A percentile compares a stretch with the other conserved stretches of the same genome.
These are phyloP conservation scores for Olivierus martensii DNA, from an alignment of 1,140 invertebrate genomes.

Conservation along the genomic window DNA sequence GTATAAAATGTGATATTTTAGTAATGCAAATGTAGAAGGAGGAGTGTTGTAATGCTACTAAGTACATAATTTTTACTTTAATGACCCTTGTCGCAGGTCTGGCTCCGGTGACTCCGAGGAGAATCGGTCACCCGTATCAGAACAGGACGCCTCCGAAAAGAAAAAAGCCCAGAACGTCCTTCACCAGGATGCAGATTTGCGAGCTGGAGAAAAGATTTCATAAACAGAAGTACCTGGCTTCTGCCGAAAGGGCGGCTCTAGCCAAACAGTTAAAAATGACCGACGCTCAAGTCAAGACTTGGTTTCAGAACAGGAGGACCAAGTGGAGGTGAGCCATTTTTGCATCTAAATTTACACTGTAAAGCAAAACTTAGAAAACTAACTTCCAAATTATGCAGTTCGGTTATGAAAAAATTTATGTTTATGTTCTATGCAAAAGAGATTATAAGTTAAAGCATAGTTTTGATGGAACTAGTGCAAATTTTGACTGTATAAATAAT, in stretches of 20 bases:
- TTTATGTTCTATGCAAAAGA: no score
- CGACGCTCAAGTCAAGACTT: conserved; percentile 96
- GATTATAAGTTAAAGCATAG: no score
- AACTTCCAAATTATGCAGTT: no score
- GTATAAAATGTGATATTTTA: no score
- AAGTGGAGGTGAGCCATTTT: conserved; percentile 79
- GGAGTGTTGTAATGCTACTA: no score
- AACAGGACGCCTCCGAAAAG: conserved; percentile 94
- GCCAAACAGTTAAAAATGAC: conserved; percentile 97
- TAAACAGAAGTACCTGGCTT: conserved; percentile 96
- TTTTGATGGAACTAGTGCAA: no score
- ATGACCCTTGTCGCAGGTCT: conserved; percentile 5
- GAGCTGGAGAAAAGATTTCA: conserved; percentile 96
- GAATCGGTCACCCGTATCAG: conserved; percentile 97
- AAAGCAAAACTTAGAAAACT: no score
- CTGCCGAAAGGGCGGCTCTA: conserved; percentile 81
- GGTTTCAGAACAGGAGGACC: conserved; percentile 94
- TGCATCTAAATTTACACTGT: no score
- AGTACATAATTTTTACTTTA: no score
- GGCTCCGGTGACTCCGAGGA: conserved; percentile 38
- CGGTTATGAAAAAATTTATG: no score
- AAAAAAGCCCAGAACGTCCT: conserved; percentile 95
- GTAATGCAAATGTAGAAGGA: no score
- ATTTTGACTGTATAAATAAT: no score
- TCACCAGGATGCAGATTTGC: conserved; percentile 60